Evolutionary conservation across 2,113 vertebrate species (phyloP).

Genomic region (Chlorodrepanis virens): DNA sequence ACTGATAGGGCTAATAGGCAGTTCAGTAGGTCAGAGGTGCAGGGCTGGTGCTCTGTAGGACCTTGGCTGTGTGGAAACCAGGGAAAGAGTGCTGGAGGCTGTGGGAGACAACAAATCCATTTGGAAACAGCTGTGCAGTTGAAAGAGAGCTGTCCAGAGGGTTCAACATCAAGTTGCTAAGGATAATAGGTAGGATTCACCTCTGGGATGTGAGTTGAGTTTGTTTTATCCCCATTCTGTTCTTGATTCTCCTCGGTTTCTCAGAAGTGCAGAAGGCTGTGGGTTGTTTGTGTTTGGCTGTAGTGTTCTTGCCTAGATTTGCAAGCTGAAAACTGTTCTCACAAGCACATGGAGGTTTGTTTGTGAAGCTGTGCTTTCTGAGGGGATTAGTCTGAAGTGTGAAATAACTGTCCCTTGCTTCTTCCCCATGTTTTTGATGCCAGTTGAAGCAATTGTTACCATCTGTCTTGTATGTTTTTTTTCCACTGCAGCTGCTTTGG

Average conservation of each 20-base stretch:
- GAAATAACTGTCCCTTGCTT: background rate
- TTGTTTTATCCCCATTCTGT: background rate
- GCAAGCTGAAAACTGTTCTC: background rate
- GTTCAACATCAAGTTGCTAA: fast-evolving
- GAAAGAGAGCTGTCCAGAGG: background rate
- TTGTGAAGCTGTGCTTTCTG: background rate
- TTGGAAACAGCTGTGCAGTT: background rate
- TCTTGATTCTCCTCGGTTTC: background rate
- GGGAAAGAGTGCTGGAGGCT: background rate
- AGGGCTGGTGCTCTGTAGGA: background rate
- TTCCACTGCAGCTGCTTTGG: background rate
- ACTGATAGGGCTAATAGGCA: background rate
- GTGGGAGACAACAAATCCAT: background rate
- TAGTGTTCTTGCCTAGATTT: background rate
- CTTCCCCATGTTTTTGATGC: background rate
- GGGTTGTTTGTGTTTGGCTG: background rate
- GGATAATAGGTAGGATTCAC: background rate
- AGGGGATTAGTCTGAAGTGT: background rate
- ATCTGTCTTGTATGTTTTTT: background rate
- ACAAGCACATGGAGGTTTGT: background rate
- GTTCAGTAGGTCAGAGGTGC: background rate
- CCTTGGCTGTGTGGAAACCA: background rate
- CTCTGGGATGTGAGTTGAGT: background rate
- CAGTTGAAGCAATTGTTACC: background rate
- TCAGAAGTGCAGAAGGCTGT: background rate